A percentile compares a stretch with the other conserved stretches of the same genome.
These are phyloP conservation scores for Helicoverpa assulta DNA, from an alignment of 2,888 invertebrate species.

Conservation along the genomic window DNA sequence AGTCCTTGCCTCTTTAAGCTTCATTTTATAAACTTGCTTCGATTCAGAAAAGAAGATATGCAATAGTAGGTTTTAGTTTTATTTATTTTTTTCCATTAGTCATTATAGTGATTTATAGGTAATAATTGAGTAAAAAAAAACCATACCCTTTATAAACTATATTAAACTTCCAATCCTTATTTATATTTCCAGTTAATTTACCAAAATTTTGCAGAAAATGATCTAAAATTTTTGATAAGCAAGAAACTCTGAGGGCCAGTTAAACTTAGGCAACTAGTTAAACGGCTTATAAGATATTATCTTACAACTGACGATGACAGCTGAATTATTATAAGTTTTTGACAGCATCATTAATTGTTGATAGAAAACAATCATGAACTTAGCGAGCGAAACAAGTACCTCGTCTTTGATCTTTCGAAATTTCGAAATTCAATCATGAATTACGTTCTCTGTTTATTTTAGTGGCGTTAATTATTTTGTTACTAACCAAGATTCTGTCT, in stretches of 20 bases:
- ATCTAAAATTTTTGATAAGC: conserved; percentile 20
- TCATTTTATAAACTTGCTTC: too few species aligned
- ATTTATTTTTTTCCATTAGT: too few species aligned
- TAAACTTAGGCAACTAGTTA: conserved; percentile 27
- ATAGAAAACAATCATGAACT: conserved; percentile 60
- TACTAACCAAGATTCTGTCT: neutral
- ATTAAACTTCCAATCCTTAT: too few species aligned
- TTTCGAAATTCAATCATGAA: conserved; percentile 37
- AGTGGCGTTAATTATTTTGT: conserved; percentile 2
- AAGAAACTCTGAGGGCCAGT: conserved; percentile 8
- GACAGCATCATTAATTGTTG: conserved; percentile 60
- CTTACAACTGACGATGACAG: conserved; percentile 28
- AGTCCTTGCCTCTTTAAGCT: too few species aligned
- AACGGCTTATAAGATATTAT: conserved; percentile 42
- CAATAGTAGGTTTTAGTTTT: too few species aligned
- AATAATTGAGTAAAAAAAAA: too few species aligned
- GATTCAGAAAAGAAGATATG: too few species aligned
- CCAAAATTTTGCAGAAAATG: too few species aligned
- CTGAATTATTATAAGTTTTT: conserved; percentile 49
- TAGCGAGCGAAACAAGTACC: conserved; percentile 7
- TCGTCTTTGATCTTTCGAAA: conserved; percentile 50
- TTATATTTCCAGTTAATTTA: too few species aligned
- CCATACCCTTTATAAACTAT: too few species aligned
- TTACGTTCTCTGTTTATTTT: neutral
- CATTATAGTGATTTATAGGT: too few species aligned